Conservation (phyloP, 2,888 invertebrate species). For the Ophioninae sp. region DNA sequence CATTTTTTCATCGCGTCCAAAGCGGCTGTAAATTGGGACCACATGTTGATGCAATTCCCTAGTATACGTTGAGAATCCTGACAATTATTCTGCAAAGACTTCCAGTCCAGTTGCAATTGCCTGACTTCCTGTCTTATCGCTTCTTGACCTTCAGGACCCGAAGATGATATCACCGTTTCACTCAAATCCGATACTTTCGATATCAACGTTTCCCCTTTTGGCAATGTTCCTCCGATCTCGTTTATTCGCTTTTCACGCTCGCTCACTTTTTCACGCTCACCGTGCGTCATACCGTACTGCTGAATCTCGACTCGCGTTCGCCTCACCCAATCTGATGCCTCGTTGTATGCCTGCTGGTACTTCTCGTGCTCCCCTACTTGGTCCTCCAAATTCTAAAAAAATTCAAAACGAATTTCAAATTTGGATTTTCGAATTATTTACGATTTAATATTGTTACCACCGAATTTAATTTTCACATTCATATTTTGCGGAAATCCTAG, state of each 20-base stretch:
- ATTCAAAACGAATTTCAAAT: constrained; percentile 4
- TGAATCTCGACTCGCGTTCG: constrained; percentile 91
- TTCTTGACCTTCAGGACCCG: constrained; percentile 92
- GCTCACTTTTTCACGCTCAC: constrained; percentile 90
- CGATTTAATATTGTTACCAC: no score
- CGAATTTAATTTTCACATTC: no score
- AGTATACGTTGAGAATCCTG: constrained; percentile 89
- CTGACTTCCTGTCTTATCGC: constrained; percentile 90
- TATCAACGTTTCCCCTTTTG: constrained; percentile 88
- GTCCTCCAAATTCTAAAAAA: constrained; percentile 86
- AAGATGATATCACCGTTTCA: constrained; percentile 88
- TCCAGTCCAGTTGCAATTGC: constrained; percentile 91
- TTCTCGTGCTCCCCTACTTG: constrained; percentile 94
- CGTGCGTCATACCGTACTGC: constrained; percentile 92
- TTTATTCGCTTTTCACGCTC: constrained; percentile 89
- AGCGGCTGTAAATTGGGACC: constrained; percentile 90
- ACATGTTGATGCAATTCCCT: constrained; percentile 89
- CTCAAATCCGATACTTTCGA: constrained; percentile 89
- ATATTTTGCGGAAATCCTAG: no score
- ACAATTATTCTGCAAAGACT: constrained; percentile 88
- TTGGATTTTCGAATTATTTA: no score
- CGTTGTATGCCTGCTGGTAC: constrained; percentile 91
- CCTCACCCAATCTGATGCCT: constrained; percentile 92
- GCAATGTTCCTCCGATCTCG: constrained; percentile 86
- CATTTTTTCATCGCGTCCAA: constrained; percentile 88